Base-by-base conservation (phyloP, 2,113 vertebrate genomes). In the Dermatemys mawii region DNA sequence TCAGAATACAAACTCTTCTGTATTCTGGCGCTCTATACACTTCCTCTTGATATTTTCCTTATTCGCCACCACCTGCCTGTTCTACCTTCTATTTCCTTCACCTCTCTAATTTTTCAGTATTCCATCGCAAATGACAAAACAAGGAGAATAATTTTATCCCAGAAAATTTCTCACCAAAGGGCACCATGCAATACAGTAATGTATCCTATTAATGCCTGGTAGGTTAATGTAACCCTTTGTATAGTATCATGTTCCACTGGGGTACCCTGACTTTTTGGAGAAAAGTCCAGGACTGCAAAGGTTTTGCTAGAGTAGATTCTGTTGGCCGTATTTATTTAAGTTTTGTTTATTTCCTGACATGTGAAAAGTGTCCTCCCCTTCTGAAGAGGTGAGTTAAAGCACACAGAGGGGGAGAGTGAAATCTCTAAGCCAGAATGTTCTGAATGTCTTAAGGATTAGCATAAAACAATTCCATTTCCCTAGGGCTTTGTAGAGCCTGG, bases 311-410 rank as follows among this genome's bases (percentile, higher is more conserved):
- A 26, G 2, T 0, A 3, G n/a, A 50, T n/a, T 49, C 78, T 3
- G 29, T 27, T 67, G 87, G 16, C 0, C 0, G 2, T 2, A 1
- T 4, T n/a, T 2, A n/a, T 26, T 35, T 5, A 24, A 26, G 11
- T 1, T 26, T 75, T 3, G 89, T 55, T 46, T 4, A 84, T 44
- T 82, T 27, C 1, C 48, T 38, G 6, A 11, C 2, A 1, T 1
- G 70, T 0, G 16, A 21, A 2, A 0, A 8, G 6, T 19, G 16
- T 14, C 1, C 0, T 12, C 38, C 24, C 8, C 16, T 17, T 24
- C 29, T n/a, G 11, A 57, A 53, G 22, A 1, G 4, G 11, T n/a
- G 9, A 24, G 35, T 35, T 4, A 4, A 19, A 55, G 16, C 60
- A 67, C 35, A 21, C 35, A n/a, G 51, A 80, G 60, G 46, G 60